phyloP scores from a whole-genome alignment of 2,797 vertebrate species.

The Coranthus polyacanthus region DNA sequence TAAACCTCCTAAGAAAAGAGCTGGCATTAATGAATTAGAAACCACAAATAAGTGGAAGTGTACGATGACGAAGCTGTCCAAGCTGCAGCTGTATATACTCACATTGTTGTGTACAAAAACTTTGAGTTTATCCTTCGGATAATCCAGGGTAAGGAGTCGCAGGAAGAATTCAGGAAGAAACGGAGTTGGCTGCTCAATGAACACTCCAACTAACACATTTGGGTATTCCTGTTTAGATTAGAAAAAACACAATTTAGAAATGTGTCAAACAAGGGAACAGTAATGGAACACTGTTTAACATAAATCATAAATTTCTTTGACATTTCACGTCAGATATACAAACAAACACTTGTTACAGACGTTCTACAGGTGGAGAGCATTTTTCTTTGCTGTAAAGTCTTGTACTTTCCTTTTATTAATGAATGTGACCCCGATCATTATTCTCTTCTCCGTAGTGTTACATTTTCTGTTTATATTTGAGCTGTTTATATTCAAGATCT shows the following conservation, averaged over 20 bases:
- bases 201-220: slow-evolving; percentile 91
- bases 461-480: not conserved
- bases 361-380: not conserved
- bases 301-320: slow-evolving; percentile 54
- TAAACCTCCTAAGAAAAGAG: slow-evolving; percentile 92
- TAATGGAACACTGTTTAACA: slow-evolving; percentile 48
- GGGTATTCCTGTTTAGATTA: slow-evolving; percentile 89
- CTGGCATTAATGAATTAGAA: slow-evolving; percentile 42
- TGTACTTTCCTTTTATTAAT: not conserved
- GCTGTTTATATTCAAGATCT: not conserved
- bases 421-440: not conserved
- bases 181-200: slow-evolving; percentile 96
- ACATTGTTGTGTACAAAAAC: slow-evolving; percentile 97
- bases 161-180: slow-evolving; percentile 96
- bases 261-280: slow-evolving; percentile 39
- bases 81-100: slow-evolving; percentile 72
- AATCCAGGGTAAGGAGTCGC: slow-evolving; percentile 89
- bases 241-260: slow-evolving; percentile 38
- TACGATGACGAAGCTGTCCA: slow-evolving; percentile 1
- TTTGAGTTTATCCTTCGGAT: slow-evolving; percentile 91
- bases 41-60: not conserved
- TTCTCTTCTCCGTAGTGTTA: slow-evolving; percentile 3
- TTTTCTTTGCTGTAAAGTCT: not conserved
- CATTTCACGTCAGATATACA: slow-evolving; percentile 11
- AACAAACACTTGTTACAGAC: slow-evolving; percentile 30